Conservation (phyloP, 2,888 invertebrate species). For the Argyresthia goedartella region DNA sequence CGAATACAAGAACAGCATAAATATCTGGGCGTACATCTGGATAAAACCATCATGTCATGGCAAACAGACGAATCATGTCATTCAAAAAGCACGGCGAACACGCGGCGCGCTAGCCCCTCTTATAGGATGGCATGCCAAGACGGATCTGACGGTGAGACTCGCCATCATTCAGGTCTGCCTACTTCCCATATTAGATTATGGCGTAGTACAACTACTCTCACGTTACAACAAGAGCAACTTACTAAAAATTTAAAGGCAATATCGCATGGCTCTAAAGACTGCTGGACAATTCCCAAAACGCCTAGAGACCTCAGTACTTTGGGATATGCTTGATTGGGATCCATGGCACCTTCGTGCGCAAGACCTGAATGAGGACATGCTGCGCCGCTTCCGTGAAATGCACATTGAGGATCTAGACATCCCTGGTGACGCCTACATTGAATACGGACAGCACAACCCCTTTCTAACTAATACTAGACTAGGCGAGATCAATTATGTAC, state of each 20-base stretch:
- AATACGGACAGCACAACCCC: no score
- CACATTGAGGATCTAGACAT: no score
- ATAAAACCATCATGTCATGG: slow-evolving; percentile 7
- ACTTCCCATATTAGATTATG: slow-evolving; percentile 10
- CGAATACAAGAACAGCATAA: slow-evolving; percentile 4
- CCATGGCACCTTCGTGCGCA: no score
- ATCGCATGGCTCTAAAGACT: slow-evolving; percentile 4
- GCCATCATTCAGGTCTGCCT: slow-evolving; percentile 6
- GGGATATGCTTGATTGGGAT: no score
- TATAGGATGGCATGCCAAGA: slow-evolving; percentile 7
- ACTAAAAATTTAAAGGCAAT: slow-evolving; percentile 8
- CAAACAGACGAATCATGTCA: slow-evolving; percentile 6
- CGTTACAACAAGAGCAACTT: slow-evolving; percentile 10
- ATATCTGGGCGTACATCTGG: slow-evolving; percentile 11
- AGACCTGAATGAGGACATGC: no score
- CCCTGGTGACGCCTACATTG: no score
- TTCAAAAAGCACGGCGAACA: slow-evolving; percentile 5
- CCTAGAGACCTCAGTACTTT: slow-evolving; percentile 1
- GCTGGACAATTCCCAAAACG: neutral
- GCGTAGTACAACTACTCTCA: slow-evolving; percentile 11
- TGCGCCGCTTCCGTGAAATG: no score
- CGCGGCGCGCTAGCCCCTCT: slow-evolving; percentile 5
- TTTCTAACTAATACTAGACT: no score
- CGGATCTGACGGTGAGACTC: slow-evolving; percentile 5
- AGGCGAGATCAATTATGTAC: no score